Conservation (phyloP, 2,113 vertebrate genomes). For the Emydura subglobosa region DNA sequence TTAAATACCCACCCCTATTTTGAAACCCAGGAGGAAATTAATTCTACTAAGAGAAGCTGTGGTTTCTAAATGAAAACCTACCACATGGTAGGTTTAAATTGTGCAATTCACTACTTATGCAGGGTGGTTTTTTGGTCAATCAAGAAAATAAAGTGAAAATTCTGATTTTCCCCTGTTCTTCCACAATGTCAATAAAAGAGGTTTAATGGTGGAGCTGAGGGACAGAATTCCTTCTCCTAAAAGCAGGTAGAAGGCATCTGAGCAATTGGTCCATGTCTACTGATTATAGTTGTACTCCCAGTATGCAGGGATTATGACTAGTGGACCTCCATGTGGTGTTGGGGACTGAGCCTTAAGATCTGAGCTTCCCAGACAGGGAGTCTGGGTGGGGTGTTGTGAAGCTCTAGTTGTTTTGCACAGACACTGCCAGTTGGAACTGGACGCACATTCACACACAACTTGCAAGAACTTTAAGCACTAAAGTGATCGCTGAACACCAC, state of each 20-base stretch:
- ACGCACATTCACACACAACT: not conserved
- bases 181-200: not conserved
- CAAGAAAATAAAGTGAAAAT: not conserved
- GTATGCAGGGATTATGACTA: not conserved
- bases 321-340: not conserved
- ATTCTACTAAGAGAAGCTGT: not conserved
- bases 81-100: not conserved
- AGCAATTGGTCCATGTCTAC: not conserved
- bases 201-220: not conserved
- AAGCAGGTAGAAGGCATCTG: not conserved
- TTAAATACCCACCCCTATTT: not conserved
- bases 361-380: not conserved
- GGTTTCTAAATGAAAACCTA: not conserved
- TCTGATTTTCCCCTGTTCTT: not conserved
- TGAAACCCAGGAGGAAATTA: not conserved
- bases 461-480: not conserved
- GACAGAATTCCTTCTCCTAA: not conserved
- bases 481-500: not conserved
- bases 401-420: not conserved
- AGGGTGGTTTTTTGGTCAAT: not conserved
- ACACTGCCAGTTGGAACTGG: not conserved
- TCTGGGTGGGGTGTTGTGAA: not conserved
- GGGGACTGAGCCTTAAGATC: not conserved
- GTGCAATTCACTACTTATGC: not conserved
- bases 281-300: not conserved